Evolutionary conservation across 2,888 invertebrate species (phyloP).

Genomic region (Scelioninae gen. 2): DNA sequence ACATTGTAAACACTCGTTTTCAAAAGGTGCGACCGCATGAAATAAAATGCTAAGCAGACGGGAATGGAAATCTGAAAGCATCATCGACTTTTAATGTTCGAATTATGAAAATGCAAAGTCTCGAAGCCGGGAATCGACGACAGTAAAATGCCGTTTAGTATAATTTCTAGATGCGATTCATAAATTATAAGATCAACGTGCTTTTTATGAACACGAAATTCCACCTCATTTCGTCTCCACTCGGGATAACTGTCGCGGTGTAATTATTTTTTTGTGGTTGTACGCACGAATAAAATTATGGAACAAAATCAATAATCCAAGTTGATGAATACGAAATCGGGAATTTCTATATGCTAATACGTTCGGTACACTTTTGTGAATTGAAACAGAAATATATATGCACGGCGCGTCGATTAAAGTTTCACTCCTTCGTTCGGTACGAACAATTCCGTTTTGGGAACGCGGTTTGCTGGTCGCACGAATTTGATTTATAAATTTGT

Average conservation of each 20-base stretch:
- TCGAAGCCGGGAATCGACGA: slow-evolving; percentile 55
- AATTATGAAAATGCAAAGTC: slow-evolving; percentile 57
- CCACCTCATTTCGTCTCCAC: slow-evolving; percentile 37
- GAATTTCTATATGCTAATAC: slow-evolving; percentile 45
- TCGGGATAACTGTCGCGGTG: slow-evolving; percentile 42
- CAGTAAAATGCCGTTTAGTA: slow-evolving; percentile 60
- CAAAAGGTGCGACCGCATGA: slow-evolving; percentile 45
- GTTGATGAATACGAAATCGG: slow-evolving; percentile 41
- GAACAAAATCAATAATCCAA: slow-evolving; percentile 57
- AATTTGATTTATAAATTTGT: neutral
- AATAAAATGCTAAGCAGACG: slow-evolving; percentile 52
- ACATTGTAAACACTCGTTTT: slow-evolving; percentile 41
- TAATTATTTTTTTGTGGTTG: slow-evolving; percentile 41
- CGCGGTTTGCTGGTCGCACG: no score
- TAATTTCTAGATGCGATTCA: slow-evolving; percentile 59
- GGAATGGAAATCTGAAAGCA: slow-evolving; percentile 60
- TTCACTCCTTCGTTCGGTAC: no score
- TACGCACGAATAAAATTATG: slow-evolving; percentile 38
- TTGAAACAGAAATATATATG: no score
- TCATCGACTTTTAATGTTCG: slow-evolving; percentile 58
- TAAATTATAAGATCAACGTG: slow-evolving; percentile 57
- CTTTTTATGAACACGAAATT: slow-evolving; percentile 56
- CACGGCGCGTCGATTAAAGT: no score
- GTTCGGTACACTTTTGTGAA: slow-evolving; percentile 12
- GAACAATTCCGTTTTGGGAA: no score